These are phyloP conservation scores for Glandiceps talaboti DNA, from an alignment of 53 echinoderm and acorn worm genomes.

Conservation along the genomic window DNA sequence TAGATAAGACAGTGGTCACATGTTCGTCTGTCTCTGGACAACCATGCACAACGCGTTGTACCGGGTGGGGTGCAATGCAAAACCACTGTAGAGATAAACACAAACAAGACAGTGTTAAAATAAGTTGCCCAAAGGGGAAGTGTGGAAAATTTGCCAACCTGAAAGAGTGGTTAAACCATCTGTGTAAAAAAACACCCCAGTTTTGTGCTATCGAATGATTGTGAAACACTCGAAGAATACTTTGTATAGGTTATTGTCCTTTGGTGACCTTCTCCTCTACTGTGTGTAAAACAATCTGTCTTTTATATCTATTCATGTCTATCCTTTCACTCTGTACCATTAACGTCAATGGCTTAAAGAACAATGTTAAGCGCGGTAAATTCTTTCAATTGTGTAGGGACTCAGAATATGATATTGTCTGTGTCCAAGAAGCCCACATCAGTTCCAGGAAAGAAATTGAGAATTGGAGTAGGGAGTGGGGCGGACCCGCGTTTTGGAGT, in stretches of 20 bases:
- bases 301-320: no score
- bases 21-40: neutral
- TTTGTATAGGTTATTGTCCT: no score
- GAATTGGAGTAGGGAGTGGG: neutral
- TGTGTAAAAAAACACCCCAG: no score
- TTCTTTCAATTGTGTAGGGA: neutral
- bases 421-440: neutral
- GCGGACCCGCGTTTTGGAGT: neutral
- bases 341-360: neutral
- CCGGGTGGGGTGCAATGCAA: neutral
- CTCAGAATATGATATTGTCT: neutral
- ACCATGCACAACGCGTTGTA: neutral
- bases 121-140: neutral
- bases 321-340: neutral
- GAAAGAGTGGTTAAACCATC: neutral
- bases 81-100: neutral
- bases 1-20: no score
- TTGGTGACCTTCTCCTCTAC: no score
- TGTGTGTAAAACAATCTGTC: no score
- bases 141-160: neutral
- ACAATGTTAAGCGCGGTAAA: neutral
- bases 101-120: neutral
- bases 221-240: no score
- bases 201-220: no score
- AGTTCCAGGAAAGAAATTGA: neutral